Base-by-base conservation (phyloP, 2,888 invertebrate genomes). In the Drosophila setosimentum region DNA sequence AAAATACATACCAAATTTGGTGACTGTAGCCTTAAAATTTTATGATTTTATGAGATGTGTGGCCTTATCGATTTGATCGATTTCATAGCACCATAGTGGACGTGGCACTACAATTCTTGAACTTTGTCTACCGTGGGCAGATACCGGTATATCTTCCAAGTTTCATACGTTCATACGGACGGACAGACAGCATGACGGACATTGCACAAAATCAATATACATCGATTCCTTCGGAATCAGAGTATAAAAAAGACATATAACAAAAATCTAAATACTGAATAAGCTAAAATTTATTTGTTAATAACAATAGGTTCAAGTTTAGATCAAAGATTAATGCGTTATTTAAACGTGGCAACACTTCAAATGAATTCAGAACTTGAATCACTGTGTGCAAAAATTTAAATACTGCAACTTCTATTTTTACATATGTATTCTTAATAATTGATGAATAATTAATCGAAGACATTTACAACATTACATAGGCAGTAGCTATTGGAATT, bases 401-500 rank as follows among this genome's bases (percentile, higher is more conserved):
- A 13, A 5, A 18, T 18, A 21, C 18, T 21, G n/a, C 11, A 16
- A 62, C 8, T 48, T 42, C 57, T 6, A 30, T 60, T 27, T 45
- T 10, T 54, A n/a, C 2, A 45, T 8, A n/a, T 45, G 45, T n/a
- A n/a, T n/a, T 24, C 48, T 48, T 21, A 35, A 30, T 27, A 30
- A 49, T 24, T 45, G 45, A 21, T 53, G 16, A 59, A 35, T 32
- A 69, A 32, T 60, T 24, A 24, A 33, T 33, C 29, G 48, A 29
- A 49, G 70, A 33, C 53, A 60, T 21, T 60, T 33, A 30, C 60
- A 69, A 21, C 16, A 33, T 2, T 6, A 21, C 11, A 21, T 54
- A 35, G 40, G 29, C 49, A n/a, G 29, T 33, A 40, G n/a, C 48
- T 29, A 42, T 33, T 35, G n/a, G 29, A 24, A 42, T 16, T 54